Percentiles rank a stretch among this genome's conserved stretches.
Evolutionary conservation across 2,888 invertebrate species (phyloP).

Genomic region (Ypsolopha sequella): DNA sequence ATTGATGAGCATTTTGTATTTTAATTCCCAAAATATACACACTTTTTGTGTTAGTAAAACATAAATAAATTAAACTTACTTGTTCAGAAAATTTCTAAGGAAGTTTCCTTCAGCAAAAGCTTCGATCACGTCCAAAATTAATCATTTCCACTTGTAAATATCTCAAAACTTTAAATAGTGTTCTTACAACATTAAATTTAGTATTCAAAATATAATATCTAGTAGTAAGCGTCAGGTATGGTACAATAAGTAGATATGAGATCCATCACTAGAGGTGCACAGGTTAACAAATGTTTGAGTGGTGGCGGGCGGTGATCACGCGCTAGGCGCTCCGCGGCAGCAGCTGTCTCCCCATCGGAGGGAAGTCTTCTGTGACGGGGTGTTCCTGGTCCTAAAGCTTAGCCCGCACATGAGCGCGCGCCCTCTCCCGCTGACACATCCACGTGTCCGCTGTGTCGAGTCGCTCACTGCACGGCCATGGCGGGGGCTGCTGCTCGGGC

Average conservation of each 20-base stretch:
- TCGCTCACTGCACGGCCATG: constrained; percentile 19
- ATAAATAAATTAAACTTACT: background rate
- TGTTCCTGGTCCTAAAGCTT: constrained; percentile 96
- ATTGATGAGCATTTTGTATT: background rate
- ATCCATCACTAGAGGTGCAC: constrained; percentile 17
- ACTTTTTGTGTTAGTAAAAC: background rate
- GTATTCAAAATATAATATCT: constrained; percentile 28
- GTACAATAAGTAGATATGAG: constrained; percentile 14
- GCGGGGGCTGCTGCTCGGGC: constrained; percentile 18
- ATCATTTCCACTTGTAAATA: constrained; percentile 2
- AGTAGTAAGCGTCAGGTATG: constrained; percentile 14
- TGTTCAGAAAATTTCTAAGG: background rate
- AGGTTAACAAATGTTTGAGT: background rate
- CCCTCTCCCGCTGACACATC: constrained; percentile 38
- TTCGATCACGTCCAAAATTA: background rate
- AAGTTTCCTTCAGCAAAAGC: background rate
- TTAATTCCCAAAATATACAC: background rate
- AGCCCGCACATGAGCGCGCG: constrained; percentile 92
- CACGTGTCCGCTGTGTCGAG: constrained; percentile 12
- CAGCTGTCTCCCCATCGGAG: constrained; percentile 97
- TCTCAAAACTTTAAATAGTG: background rate
- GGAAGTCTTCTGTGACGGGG: constrained; percentile 97
- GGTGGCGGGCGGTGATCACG: background rate
- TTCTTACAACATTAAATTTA: background rate
- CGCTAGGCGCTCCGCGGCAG: constrained; percentile 13